These are phyloP conservation scores for Colinus virginianus DNA, from an alignment of 2,113 vertebrate genomes.

Conservation along the genomic window DNA sequence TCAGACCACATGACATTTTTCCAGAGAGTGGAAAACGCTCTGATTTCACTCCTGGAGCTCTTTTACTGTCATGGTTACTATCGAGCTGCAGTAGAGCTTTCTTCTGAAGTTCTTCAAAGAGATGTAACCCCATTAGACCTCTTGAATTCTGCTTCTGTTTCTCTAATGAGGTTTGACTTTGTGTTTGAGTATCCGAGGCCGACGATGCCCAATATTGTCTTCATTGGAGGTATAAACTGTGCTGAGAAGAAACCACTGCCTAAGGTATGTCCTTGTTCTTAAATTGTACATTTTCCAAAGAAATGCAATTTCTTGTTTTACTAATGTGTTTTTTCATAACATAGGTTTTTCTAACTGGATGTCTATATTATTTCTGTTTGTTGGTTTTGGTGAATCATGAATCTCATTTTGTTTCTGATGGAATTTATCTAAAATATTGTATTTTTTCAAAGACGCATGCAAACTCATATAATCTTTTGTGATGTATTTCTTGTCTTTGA, in stretches of 20 bases:
- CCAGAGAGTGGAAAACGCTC: conserved; percentile 79
- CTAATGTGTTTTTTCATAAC: too few relatives aligned
- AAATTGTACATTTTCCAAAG: not conserved
- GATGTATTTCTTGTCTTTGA: too few relatives aligned
- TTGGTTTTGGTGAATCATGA: too few relatives aligned
- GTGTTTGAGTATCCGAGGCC: conserved; percentile 85
- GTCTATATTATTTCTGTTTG: too few relatives aligned
- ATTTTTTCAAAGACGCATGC: too few relatives aligned
- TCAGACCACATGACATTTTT: conserved; percentile 83
- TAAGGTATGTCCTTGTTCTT: not conserved
- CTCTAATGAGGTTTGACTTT: conserved; percentile 86
- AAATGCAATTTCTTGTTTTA: not conserved
- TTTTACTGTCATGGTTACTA: conserved; percentile 72
- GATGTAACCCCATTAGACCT: conserved; percentile 75
- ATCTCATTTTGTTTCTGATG: too few relatives aligned
- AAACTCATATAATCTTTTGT: too few relatives aligned
- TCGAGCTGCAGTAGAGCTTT: conserved; percentile 67
- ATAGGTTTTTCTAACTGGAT: too few relatives aligned
- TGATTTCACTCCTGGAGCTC: conserved; percentile 77
- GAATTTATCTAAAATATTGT: too few relatives aligned
- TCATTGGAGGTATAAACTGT: conserved; percentile 83
- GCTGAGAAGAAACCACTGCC: conserved; percentile 5
- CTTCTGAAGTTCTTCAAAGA: conserved; percentile 77
- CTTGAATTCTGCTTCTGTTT: conserved; percentile 73
- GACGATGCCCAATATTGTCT: conserved; percentile 86